phyloP scores from a whole-genome alignment of 2,797 vertebrate genomes.

The Poeciliopsis infans region DNA sequence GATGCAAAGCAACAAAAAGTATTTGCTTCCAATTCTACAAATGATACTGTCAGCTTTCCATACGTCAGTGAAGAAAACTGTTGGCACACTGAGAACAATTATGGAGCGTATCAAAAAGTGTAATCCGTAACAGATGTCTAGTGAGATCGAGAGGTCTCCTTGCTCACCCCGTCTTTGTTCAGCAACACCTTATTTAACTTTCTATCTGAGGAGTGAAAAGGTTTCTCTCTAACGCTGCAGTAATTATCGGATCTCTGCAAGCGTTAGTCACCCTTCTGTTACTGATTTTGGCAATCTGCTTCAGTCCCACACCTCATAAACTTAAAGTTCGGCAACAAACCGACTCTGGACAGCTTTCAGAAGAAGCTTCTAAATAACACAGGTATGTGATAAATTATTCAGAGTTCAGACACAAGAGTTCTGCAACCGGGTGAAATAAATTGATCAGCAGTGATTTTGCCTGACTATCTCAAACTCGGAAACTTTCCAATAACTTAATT shows the following conservation, averaged over 20 bases:
- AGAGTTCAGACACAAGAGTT: background rate
- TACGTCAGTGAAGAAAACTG: constrained; percentile 32
- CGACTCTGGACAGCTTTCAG: constrained; percentile 18
- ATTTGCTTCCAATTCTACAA: constrained; percentile 47
- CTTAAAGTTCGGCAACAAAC: constrained; percentile 30
- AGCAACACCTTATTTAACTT: constrained; percentile 60
- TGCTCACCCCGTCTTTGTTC: constrained; percentile 48
- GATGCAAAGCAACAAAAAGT: constrained; percentile 44
- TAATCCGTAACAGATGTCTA: constrained; percentile 74
- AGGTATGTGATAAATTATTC: background rate
- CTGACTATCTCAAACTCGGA: background rate
- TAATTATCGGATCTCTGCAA: constrained; percentile 57
- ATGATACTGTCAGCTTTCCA: constrained; percentile 52
- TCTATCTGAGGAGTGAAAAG: constrained; percentile 36
- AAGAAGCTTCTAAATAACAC: constrained; percentile 1
- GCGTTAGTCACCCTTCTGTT: constrained; percentile 45
- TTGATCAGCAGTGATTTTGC: background rate
- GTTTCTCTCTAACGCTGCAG: constrained; percentile 48
- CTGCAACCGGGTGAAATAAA: background rate
- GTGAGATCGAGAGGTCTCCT: constrained; percentile 32
- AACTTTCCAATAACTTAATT: background rate
- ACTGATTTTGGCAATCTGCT: constrained; percentile 42
- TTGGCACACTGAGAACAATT: constrained; percentile 38
- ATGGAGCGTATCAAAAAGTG: constrained; percentile 51
- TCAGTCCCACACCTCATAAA: constrained; percentile 17